A percentile compares a stretch with the other conserved stretches of the same genome.
Conservation (phyloP, 2,113 vertebrate genomes). For the Vulpes lagopus region DNA sequence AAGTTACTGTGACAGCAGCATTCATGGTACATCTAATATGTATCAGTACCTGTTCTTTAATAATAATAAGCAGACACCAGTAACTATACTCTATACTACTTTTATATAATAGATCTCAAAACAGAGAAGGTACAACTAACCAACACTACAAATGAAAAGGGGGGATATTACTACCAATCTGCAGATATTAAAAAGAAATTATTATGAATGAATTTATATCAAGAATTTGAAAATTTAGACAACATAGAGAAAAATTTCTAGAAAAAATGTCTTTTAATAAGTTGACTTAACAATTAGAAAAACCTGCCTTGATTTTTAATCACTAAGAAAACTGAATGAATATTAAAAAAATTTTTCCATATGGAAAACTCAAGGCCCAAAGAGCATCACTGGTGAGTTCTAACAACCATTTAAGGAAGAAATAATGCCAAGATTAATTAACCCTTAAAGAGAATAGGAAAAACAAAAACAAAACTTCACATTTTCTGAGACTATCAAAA, state of each 20-base stretch:
- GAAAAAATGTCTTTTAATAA: conserved; percentile 34
- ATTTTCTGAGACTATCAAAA: not conserved
- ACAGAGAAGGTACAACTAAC: not conserved
- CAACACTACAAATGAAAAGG: not conserved
- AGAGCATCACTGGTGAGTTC: not conserved
- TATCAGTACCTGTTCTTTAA: not conserved
- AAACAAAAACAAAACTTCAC: not conserved
- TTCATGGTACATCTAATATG: not conserved
- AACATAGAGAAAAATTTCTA: not conserved
- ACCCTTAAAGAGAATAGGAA: not conserved
- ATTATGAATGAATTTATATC: not conserved
- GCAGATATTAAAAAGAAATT: not conserved
- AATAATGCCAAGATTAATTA: conserved; percentile 27
- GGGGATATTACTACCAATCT: not conserved
- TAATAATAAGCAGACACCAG: conserved; percentile 24
- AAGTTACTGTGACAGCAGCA: not conserved
- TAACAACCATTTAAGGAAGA: conserved; percentile 24
- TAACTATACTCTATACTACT: not conserved
- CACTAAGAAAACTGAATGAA: not conserved
- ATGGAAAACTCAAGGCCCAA: not conserved
- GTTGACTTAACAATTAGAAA: not conserved
- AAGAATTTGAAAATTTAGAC: not conserved
- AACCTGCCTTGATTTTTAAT: not conserved
- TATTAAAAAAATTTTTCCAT: not conserved
- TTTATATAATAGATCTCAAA: not conserved